Evolutionary conservation across 1,140 invertebrate species (phyloP).

Genomic region (Platorchestia sp.): DNA sequence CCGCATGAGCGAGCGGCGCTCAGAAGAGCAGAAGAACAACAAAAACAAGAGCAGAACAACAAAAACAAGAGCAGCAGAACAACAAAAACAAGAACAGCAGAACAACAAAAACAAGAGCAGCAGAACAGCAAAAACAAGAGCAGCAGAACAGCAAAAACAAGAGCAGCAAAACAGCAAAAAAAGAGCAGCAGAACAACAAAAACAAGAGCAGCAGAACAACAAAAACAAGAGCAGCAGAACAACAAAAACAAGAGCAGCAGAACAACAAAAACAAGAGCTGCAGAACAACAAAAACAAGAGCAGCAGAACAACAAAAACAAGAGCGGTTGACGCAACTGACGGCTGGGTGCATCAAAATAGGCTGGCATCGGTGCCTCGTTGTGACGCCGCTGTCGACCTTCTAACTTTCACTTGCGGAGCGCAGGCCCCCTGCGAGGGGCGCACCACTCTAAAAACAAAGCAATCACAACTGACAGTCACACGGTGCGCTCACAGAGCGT

Average conservation of each 20-base stretch:
- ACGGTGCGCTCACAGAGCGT: not conserved
- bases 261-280: too few relatives aligned
- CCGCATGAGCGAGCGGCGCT: too few relatives aligned
- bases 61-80: too few relatives aligned
- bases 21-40: not conserved
- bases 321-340: constrained; percentile 1
- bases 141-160: not conserved
- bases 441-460: not conserved
- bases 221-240: not conserved
- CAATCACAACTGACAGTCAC: not conserved
- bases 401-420: not conserved
- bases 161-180: not conserved
- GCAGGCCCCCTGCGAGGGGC: not conserved
- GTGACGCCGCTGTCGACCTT: constrained; percentile 22
- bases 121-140: not conserved
- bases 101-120: too few relatives aligned
- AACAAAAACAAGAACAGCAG: too few relatives aligned
- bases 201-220: not conserved
- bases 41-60: not conserved
- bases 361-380: not conserved
- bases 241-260: too few relatives aligned
- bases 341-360: constrained; percentile 9
- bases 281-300: too few relatives aligned
- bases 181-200: too few relatives aligned
- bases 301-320: not conserved